Base-by-base conservation (phyloP, 2,888 invertebrate genomes). In the Notodonta dromedarius region DNA sequence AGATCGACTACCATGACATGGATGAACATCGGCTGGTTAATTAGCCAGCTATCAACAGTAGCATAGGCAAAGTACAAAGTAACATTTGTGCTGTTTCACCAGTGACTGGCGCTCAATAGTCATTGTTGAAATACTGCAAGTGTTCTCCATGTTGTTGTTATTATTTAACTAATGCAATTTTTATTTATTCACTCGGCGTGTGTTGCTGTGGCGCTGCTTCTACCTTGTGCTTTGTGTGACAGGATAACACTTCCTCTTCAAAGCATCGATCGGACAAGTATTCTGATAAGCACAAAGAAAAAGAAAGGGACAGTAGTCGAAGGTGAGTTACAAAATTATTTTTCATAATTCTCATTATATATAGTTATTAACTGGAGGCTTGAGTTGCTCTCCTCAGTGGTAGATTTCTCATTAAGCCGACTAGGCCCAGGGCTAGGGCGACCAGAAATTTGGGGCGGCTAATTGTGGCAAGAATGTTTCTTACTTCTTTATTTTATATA, bases 211-310 rank as follows among this genome's bases (percentile, higher is more conserved):
- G 93, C 91, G 93, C 92, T 92, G 93, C 93, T 94, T 93, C 94
- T 94, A 94, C 94, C 93, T 94, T 94, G 94, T 94, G 94, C 94
- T 94, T 94, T 94, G 94, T 94, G 93, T 94, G 93, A 94, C 94
- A 94, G 94, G 94, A 94, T 90, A 93, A 88, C 89, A 91, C 91
- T 87, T 88, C 92, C 88, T 91, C 94, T 85, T 91, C 94, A 85
- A 94, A 93, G 89, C 93, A 94, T 86, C 93, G 93, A 77, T 88
- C 91, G 81, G 94, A 94, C 89, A 94, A 93, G 90, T 87, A 93
- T 88, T 91, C 92, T 83, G 94, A 94, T 86, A 93, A 92, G 87
- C 89, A 92, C 88, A 94, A 89, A 89, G 93, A 93, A 58, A 89
- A 77, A 71, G 92, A 93, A 56, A 85, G 83, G 70, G 93, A 90